Base-by-base conservation (phyloP, 2,113 vertebrate genomes). In the Brienomyrus brachyistius region DNA sequence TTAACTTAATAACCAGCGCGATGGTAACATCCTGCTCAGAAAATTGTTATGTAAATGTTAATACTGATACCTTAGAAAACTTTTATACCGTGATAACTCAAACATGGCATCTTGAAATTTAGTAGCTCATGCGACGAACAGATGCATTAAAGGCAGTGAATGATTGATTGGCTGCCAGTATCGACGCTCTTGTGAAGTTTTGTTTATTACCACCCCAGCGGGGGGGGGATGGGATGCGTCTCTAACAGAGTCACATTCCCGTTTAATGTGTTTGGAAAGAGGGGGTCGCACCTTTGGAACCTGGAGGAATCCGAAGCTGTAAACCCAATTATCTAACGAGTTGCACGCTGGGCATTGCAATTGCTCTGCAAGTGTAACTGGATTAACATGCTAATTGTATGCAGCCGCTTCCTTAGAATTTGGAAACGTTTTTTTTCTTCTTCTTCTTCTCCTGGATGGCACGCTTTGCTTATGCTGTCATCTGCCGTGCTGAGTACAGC, bases 281-380 rank as follows among this genome's bases (percentile, higher is more conserved):
- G 93, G 93, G 93, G 56, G 52, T 91, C 92, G 62, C 86, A 35
- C 54, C 87, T 91, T 23, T 47, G 82, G 94, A 94, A 95, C 95
- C 95, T 94, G 40, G 56, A 89, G 91, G 91, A 92, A 92, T 91
- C 90, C 43, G 74, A 77, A 91, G 93, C 91, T 94, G 91, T 95
- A 95, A 96, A 95, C 91, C 85, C 92, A 92, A 94, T 95, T 95
- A 94, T 90, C 94, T 92, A 93, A 89, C 21, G 83, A 94, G 92
- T 91, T 95, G 94, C 95, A 95, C 91, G 94, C 94, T 91, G 94
- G 93, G 94, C 91, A 74, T 93, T 94, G 94, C 92, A 94, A 93
- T 89, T 91, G 90, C 93, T 94, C 91, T 92, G 91, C 59, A 74
- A 90, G 74, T 47, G 91, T 95, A 94, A 95, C 94, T 93, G 93